Conservation (phyloP, 1,140 invertebrate genomes). For the Pomacea maculata region DNA sequence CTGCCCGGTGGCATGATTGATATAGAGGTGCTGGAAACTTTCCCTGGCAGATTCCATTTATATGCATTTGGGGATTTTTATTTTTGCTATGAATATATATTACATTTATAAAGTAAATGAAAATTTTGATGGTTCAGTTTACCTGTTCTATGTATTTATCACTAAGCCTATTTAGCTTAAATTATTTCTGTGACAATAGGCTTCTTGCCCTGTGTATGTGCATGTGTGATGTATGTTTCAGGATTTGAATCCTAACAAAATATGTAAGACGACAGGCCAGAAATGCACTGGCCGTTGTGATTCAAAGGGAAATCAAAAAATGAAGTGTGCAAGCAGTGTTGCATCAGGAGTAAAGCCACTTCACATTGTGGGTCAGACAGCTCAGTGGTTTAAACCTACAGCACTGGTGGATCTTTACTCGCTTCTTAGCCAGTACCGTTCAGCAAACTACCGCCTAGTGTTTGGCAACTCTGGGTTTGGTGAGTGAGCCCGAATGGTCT, state of each 20-base stretch:
- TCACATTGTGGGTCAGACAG: conserved; percentile 37
- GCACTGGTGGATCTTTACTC: conserved; percentile 38
- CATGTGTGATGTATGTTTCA: conserved; percentile 22
- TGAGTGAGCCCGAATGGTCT: conserved; percentile 2
- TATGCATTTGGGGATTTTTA: no score
- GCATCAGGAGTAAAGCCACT: conserved; percentile 11
- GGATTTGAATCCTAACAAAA: conserved; percentile 42
- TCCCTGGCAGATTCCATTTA: no score
- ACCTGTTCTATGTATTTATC: no score
- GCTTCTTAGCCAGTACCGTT: conserved; percentile 36
- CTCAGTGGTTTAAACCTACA: conserved; percentile 48
- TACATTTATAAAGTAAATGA: no score
- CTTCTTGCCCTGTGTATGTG: no score
- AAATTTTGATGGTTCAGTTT: no score
- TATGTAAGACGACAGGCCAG: conserved; percentile 50
- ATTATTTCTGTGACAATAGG: no score
- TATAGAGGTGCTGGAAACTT: conserved; percentile 44
- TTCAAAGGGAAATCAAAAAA: neutral
- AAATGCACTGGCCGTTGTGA: conserved; percentile 35
- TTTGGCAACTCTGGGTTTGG: conserved; percentile 49
- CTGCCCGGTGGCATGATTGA: conserved; percentile 33
- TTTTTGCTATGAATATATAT: no score
- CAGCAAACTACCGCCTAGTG: conserved; percentile 39
- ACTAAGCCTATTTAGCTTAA: no score
- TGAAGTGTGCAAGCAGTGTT: neutral